Evolutionary conservation across 2,888 invertebrate genomes (phyloP), one percentile per base, ranked within the genome.

Genomic region (Mesorhabditis sp.): DNA sequence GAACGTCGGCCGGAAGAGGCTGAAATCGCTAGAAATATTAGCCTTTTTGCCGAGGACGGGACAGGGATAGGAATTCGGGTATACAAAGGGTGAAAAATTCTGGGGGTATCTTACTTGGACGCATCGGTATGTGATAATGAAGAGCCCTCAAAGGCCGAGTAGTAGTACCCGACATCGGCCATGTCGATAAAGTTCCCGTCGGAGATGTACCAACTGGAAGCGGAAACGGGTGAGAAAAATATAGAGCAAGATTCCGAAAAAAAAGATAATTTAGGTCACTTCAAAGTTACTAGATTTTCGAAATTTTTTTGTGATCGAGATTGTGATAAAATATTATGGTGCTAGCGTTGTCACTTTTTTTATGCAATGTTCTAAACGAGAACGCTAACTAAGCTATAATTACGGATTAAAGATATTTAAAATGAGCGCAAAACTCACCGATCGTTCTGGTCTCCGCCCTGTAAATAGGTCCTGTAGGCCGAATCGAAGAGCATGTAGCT

Each of bases 111-210:
- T n/a, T 13, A 50, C 58, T n/a, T 50, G 7, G 58, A 50, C n/a
- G 58, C 58, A 50, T 50, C 58, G 2, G 58, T n/a, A n/a, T 50
- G 58, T 50, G 58, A 50, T 50, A 50, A 50, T 13, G 58, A 50
- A 50, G 58, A 50, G 2, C 58, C 58, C n/a, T 50, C 58, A 50
- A 50, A 50, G 1, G 58, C 58, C 58, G 58, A 50, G n/a, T 50
- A 50, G n/a, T 50, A 50, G n/a, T 50, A 50, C 58, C 58, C 58
- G n/a, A 50, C 58, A 50, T 50, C 58, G n/a, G 58, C 58, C 58
- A 50, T 50, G n/a, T 50, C 58, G n/a, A 50, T 50, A 50, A 13
- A 50, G 58, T 50, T 50, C n/a, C 58, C 58, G 2, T 50, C 58
- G n/a, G 58, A 50, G 58, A 50, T 50, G n/a, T 50, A 50, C 58